A percentile compares a stretch with the other conserved stretches of the same genome.
phyloP scores from a whole-genome alignment of 2,113 vertebrate genomes.

The Sander lucioperca region DNA sequence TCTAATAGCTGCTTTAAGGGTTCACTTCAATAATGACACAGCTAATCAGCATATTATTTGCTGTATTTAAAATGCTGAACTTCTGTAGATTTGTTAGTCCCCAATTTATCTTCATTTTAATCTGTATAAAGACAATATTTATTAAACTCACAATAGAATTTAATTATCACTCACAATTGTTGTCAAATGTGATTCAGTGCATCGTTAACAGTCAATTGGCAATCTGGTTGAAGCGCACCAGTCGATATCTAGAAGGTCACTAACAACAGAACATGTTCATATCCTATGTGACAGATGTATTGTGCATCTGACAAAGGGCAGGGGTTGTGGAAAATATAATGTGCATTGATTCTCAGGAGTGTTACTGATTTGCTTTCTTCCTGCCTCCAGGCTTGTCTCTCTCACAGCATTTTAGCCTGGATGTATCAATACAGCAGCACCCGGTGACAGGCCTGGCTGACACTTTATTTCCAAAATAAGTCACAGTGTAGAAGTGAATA shows the following conservation, averaged over 20 bases:
- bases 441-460: conserved; percentile 63
- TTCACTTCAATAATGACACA: background rate
- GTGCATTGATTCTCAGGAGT: conserved; percentile 60
- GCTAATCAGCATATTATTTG: background rate
- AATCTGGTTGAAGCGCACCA: conserved; percentile 27
- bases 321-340: conserved; percentile 53
- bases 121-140: background rate
- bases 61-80: background rate
- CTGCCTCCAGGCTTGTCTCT: conserved; percentile 62
- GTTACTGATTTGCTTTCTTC: conserved; percentile 64
- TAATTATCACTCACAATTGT: conserved; percentile 15
- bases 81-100: background rate
- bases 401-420: conserved; percentile 60
- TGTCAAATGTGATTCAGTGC: conserved; percentile 32
- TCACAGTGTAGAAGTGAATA: conserved; percentile 61
- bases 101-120: background rate
- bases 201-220: conserved; percentile 36
- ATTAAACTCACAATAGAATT: background rate
- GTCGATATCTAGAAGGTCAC: conserved; percentile 63
- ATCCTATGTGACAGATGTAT: conserved; percentile 26
- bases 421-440: conserved; percentile 59
- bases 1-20: background rate
- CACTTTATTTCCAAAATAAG: conserved; percentile 73
- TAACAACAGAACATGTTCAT: conserved; percentile 51
- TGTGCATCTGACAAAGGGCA: conserved; percentile 28